Evolutionary conservation across 2,113 vertebrate species (phyloP), one percentile per base, ranked within the genome.

Genomic region (Rhinoptilus africanus): DNA sequence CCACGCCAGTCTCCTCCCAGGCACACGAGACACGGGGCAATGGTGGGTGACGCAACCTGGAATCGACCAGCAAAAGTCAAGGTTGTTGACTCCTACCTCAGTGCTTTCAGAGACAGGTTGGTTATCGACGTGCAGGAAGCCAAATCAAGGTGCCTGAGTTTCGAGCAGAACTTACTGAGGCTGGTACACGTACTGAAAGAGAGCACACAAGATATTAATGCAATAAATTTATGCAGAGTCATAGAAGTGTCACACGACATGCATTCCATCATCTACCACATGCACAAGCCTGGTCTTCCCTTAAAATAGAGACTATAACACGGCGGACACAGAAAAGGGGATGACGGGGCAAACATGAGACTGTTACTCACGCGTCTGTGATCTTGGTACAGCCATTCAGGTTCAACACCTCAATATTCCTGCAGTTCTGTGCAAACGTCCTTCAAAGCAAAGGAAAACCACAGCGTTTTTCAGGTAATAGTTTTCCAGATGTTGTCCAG

Each of bases 351-450:
- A 28, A n/a, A 34, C 4, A 7, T 8, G 12, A 9, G 69, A 8
- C 19, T 0, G 62, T 3, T 28, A 98, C 98, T 97, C 91, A 99
- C 99, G 99, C 98, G 54, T 99, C 99, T 51, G 99, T 99, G 93
- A 99, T 99, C 98, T 99, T 99, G 97, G 99, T 99, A 88, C 99
- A 99, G 78, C 99, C 99, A 15, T 99, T 99, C 45, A 99, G 98
- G 97, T 99, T 99, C 88, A 99, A 96, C 32, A 99, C 98, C 97
- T 99, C 99, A 23, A 99, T 99, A 86, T 99, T 99, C 57, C 99
- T 99, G 98, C 99, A 99, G 98, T 99, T 99, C 97, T 99, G 99
- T 54, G 99, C 98, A 98, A 99, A 99, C 0, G 99, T 99, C 98
- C 99, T 99, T 87, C 1, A 74, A 68, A 96, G 80, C 39, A 72